Base-by-base conservation (phyloP, 2,113 vertebrate genomes). In the Cyprinodon brontotheroides region DNA sequence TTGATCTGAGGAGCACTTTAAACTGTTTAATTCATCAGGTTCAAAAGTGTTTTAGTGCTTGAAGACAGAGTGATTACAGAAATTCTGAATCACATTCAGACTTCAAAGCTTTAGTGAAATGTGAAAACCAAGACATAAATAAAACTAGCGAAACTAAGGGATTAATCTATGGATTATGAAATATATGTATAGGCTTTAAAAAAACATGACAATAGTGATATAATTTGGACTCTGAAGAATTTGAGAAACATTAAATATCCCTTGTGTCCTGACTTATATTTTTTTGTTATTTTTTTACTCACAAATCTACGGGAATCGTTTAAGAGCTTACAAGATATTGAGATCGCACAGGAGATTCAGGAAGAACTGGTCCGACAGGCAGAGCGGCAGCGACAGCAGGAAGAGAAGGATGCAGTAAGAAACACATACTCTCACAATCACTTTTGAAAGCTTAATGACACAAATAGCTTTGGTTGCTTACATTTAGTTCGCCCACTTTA, bases 281-380 rank as follows among this genome's bases (percentile, higher is more conserved):
- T 39, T 57, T 83, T 13, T 12, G 14, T 71, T 37, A 0, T 39
- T 4, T 65, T 20, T 39, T 14, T 48, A 1, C 62, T 5, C 70
- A 59, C 43, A 39, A 60, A 67, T 60, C 40, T 50, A 4, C 12
- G 65, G 65, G 47, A 79, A 85, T 65, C 65, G 98, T n/a, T n/a
- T n/a, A n/a, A 60, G 98, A 96, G 86, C 95, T 86, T 86, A 0
- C 95, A 95, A 71, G 98, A 99, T 81, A 96, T 90, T 0, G 96
- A 98, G 93, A 97, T 99, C 0, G 98, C 98, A 85, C 95, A 97
- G 84, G 98, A 96, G 93, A 97, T 99, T 90, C 98, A 99, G 89
- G 97, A 96, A 86, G 93, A 97, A 87, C 94, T 99, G 79, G 93
- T 96, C 2, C 94, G 96, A 84, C 97, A 98, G 92, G 97, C 96